Base-by-base conservation (phyloP, 1,140 invertebrate genomes). In the Procambarus clarkii region DNA sequence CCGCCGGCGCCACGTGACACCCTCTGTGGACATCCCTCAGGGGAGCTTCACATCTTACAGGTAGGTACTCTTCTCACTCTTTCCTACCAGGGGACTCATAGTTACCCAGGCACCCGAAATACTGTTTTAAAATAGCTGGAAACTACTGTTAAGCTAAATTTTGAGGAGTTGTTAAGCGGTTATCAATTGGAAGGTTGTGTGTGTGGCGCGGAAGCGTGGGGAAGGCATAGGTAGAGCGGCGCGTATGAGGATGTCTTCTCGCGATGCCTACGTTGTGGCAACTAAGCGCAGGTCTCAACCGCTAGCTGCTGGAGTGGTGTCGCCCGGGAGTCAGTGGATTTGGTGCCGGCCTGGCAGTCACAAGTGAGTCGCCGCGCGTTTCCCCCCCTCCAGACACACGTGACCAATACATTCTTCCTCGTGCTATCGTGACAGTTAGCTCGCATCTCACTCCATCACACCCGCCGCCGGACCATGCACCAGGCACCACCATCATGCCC, bases 281-380 rank as follows among this genome's bases (percentile, higher is more conserved):
- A 81, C 54, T 58, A 54, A 81, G 79, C 79, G 79, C 48, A 50
- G 79, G 79, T 58, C 48, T 58, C 24, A 81, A 54, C 79, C 79
- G 79, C 79, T 50, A 81, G 79, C 54, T 50, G 48, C 79, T 50
- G 48, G 79, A 81, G 79, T 74, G 69, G 69, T 74, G 69, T 74
- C 79, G 48, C 48, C 48, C 79, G 34, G 79, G 48, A 81, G 48
- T 81, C 79, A 81, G 79, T 81, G 79, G 79, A 81, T 81, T 81
- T 81, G 79, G 79, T 81, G 79, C 79, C 79, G 79, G 79, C 79
- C 79, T 81, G 79, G 79, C 79, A 81, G 79, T 81, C 79, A 81
- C 45, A 50, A 58, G 79, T 45, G 79, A 45, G 9, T 9, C 48
- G 79, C 15, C 48, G 48, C 79, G 79, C 24, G 24, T 45, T n/a